These are phyloP conservation scores for Butorides virescens DNA, from an alignment of 2,113 vertebrate species.

Conservation along the genomic window DNA sequence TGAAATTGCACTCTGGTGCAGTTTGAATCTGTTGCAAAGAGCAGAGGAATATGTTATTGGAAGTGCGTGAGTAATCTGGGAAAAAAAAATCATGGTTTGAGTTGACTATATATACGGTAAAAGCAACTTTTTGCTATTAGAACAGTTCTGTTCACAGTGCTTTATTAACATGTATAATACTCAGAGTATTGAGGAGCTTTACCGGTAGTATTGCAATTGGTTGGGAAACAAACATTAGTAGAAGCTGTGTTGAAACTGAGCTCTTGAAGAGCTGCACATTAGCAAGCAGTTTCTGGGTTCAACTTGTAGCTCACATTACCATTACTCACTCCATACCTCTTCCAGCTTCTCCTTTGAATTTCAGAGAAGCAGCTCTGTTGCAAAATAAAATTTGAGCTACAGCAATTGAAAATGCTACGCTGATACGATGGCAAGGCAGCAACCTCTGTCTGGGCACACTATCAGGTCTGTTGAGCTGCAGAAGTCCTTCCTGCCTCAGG, in stretches of 20 bases:
- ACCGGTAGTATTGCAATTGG: neutral
- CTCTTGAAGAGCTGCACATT: neutral
- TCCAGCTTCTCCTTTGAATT: neutral
- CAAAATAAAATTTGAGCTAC: neutral
- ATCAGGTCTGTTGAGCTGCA: neutral
- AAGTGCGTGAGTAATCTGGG: neutral
- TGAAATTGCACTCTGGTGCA: neutral
- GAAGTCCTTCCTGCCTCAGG: neutral
- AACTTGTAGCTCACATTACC: neutral
- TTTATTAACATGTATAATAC: neutral
- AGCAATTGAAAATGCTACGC: neutral
- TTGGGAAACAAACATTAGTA: neutral
- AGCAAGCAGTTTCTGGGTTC: neutral
- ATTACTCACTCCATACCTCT: neutral
- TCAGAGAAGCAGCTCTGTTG: neutral
- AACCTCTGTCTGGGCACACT: neutral
- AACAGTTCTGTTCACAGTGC: neutral
- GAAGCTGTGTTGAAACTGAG: neutral
- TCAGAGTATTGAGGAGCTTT: neutral
- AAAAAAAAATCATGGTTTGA: neutral
- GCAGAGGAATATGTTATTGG: neutral
- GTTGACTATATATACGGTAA: neutral
- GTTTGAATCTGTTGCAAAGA: neutral
- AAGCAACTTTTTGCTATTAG: neutral
- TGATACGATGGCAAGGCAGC: neutral